These are phyloP conservation scores for Phasianus colchicus DNA, from an alignment of 2,113 vertebrate species.

Conservation along the genomic window DNA sequence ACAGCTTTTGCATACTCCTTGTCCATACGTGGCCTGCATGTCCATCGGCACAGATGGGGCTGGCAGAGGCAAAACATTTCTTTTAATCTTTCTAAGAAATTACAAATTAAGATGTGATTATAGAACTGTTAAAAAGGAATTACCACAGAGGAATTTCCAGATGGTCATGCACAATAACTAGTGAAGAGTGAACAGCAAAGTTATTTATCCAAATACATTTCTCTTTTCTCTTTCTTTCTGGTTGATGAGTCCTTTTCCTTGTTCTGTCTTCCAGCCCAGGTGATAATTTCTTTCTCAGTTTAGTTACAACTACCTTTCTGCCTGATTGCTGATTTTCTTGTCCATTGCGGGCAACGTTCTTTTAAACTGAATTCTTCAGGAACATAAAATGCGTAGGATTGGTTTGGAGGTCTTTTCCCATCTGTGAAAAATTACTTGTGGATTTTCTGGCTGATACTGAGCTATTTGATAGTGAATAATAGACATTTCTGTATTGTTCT, in stretches of 20 bases:
- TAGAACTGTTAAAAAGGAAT: conserved; percentile 51
- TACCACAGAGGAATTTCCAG: conserved; percentile 51
- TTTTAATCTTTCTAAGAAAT: conserved; percentile 66
- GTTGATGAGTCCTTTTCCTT: background rate
- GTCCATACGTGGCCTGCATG: fast-evolving
- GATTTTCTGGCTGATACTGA: background rate
- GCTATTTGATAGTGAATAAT: background rate
- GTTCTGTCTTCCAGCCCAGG: background rate
- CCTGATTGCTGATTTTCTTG: background rate
- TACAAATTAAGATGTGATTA: conserved; percentile 61
- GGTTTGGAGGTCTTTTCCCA: background rate
- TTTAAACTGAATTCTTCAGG: background rate
- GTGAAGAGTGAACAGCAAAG: conserved; percentile 3
- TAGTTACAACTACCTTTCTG: background rate
- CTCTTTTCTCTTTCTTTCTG: background rate
- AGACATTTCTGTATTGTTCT: background rate
- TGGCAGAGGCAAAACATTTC: conserved; percentile 2
- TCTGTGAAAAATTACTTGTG: background rate
- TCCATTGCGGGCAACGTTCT: background rate
- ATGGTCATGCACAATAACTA: conserved; percentile 51
- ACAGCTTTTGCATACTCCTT: background rate
- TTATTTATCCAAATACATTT: background rate
- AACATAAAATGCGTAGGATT: background rate
- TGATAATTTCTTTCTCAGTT: background rate
- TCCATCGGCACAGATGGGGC: conserved; percentile 22